These are phyloP conservation scores for Epinotia nisella DNA, from an alignment of 2,888 invertebrate species.

Conservation along the genomic window DNA sequence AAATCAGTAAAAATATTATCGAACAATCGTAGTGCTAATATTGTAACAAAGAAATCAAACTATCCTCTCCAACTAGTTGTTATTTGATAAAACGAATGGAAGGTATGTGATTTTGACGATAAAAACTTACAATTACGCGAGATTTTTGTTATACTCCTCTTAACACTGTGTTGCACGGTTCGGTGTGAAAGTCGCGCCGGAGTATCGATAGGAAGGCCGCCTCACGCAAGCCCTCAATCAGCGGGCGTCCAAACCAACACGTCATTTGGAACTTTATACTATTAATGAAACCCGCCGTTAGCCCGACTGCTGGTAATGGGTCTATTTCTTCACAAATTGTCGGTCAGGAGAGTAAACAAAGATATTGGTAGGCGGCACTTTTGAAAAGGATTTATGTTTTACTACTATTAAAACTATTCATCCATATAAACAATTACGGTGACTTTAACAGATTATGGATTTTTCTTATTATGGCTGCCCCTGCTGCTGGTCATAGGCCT, in stretches of 20 bases:
- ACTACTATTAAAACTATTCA: background rate
- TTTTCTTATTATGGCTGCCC: background rate
- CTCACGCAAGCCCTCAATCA: conserved; percentile 39
- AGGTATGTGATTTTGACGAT: too few relatives aligned
- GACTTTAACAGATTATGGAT: background rate
- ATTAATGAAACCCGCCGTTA: conserved; percentile 41
- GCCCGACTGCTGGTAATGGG: conserved; percentile 29
- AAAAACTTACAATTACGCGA: too few relatives aligned
- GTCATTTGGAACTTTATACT: conserved; percentile 41
- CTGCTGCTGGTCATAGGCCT: too few relatives aligned
- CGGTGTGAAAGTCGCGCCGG: conserved; percentile 9
- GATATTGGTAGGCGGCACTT: background rate
- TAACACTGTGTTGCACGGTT: too few relatives aligned
- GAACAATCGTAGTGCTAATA: too few relatives aligned
- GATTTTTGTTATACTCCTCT: too few relatives aligned
- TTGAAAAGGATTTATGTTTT: background rate
- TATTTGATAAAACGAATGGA: too few relatives aligned
- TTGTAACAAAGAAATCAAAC: too few relatives aligned
- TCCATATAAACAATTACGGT: background rate
- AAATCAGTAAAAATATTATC: too few relatives aligned
- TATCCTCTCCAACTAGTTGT: too few relatives aligned
- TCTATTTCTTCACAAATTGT: conserved; percentile 23
- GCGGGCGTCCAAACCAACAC: conserved; percentile 26
- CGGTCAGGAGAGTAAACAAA: conserved; percentile 20
- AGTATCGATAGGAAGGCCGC: conserved; percentile 28